Percentiles rank a stretch among this genome's conserved stretches.
Evolutionary conservation across 35 echinoderm and acorn worm species (phyloP).

Genomic region (Apostichopus japonicus): DNA sequence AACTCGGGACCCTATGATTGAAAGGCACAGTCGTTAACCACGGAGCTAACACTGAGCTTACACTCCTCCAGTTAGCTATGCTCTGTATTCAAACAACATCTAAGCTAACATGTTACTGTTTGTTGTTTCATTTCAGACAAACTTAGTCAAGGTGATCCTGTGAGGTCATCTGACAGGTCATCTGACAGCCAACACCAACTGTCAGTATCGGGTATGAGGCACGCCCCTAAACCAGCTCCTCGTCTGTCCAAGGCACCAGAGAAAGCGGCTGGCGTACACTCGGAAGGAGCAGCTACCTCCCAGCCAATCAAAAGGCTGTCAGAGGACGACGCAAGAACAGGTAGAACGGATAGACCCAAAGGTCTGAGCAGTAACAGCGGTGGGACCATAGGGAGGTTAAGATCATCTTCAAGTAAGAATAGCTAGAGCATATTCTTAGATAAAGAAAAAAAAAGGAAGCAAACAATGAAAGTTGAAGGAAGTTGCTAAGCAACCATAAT

Average conservation of each 20-base stretch:
- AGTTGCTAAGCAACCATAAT: too few relatives aligned
- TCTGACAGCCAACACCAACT: not conserved
- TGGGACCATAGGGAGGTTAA: constrained; percentile 56
- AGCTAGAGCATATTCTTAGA: not conserved
- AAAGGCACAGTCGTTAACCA: too few relatives aligned
- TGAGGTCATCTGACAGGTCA: not conserved
- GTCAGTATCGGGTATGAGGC: not conserved
- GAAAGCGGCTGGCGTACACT: not conserved
- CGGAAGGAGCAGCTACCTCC: not conserved
- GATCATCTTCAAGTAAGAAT: constrained; percentile 75
- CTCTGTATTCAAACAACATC: too few relatives aligned
- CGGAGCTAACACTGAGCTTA: too few relatives aligned
- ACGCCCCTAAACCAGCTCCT: constrained; percentile 30
- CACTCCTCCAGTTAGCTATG: too few relatives aligned
- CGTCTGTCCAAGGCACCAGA: constrained; percentile 38
- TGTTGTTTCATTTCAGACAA: not conserved
- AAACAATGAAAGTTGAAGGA: too few relatives aligned
- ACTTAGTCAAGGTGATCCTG: not conserved
- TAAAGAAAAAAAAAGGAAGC: too few relatives aligned
- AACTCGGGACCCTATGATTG: too few relatives aligned
- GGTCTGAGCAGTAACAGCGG: not conserved
- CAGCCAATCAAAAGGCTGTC: not conserved
- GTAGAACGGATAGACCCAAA: constrained; percentile 34
- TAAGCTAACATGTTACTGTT: not conserved
- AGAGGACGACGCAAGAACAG: constrained; percentile 11